Base-by-base conservation (phyloP, 30 jellyfish, hydroid and myxozoan genomes). In the Calvadosia cruxmelitensis region DNA sequence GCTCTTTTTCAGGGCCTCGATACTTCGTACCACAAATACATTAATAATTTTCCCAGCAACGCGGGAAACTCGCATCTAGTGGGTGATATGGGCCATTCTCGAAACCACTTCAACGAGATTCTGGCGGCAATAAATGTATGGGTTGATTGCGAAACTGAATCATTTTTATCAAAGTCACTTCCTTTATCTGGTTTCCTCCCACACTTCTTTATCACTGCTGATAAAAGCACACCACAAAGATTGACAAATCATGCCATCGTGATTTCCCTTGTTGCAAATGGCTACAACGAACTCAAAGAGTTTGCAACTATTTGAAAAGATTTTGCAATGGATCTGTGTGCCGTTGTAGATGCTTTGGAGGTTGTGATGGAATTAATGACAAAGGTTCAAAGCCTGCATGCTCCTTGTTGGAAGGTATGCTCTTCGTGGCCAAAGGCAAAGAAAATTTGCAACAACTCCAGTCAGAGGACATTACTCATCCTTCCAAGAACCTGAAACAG, bases 161-260 rank as follows among this genome's bases (percentile, higher is more conserved):
- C 29, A 16, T 70, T n/a, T 31, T 64, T 70, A 30, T 61, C 80
- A 7, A 70, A 24, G 52, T 57, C 80, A 50, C 25, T 70, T 61
- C 73, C 78, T 24, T 68, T 69, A 16, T 33, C 78, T 5, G 78
- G 72, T 15, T 33, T 68, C 31, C 34, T 51, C 28, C 78, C 72
- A 1, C 69, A 49, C 25, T 68, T 68, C 74, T 68, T 34, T 48
- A 28, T 68, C 24, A 7, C 35, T 5, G 68, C 70, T 25, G 78
- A 68, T 34, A 68, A 68, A 31, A 68, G 78, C 72, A 68, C 78
- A 31, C 78, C 78, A 5, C 73, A 33, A 68, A 33, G 69, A 48
- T 5, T 68, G 24, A 12, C 69, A 35, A 68, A 68, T 28, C 78
- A 35, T 1, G 78, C 72, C 25, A 68, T 68, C 31, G 48, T 31